A percentile compares a stretch with the other conserved stretches of the same genome.
phyloP scores from a whole-genome alignment of 2,797 vertebrate genomes.

The Alosa sapidissima region DNA sequence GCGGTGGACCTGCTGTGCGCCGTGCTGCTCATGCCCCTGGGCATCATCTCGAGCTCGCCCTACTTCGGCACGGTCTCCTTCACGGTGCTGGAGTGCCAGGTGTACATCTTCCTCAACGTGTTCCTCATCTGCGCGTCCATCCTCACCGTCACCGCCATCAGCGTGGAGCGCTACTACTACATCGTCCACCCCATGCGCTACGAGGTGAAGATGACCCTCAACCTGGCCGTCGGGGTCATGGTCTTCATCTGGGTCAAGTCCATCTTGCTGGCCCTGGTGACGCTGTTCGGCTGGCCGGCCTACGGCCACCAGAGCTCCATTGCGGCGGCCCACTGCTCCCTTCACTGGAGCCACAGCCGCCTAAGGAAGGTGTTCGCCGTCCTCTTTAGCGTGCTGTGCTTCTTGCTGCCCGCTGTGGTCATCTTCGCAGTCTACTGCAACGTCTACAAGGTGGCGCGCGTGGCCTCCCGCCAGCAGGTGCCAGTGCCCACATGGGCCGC shows the following conservation, averaged over 20 bases:
- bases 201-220: constrained; percentile 85
- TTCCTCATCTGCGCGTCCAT: constrained; percentile 90
- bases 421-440: constrained; percentile 86
- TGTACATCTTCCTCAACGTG: constrained; percentile 88
- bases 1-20: constrained; percentile 88
- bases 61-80: constrained; percentile 84
- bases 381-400: constrained; percentile 85
- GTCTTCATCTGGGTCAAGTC: constrained; percentile 87
- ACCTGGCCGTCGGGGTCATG: constrained; percentile 80
- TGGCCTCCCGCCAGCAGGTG: constrained; percentile 79
- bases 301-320: constrained; percentile 83
- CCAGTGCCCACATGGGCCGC: constrained; percentile 70
- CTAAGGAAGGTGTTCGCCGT: constrained; percentile 83
- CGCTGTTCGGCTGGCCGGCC: constrained; percentile 84
- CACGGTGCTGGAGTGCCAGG: constrained; percentile 84
- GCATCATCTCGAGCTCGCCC: constrained; percentile 85
- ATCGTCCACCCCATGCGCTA: constrained; percentile 93
- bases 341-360: constrained; percentile 86
- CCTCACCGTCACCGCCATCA: constrained; percentile 88
- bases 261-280: constrained; percentile 77
- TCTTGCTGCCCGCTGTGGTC: constrained; percentile 82
- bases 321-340: constrained; percentile 83
- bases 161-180: constrained; percentile 90
- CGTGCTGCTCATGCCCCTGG: constrained; percentile 90
- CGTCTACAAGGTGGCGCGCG: constrained; percentile 88